Evolutionary conservation across 2,888 invertebrate genomes (phyloP).

Genomic region (Caenorhabditis doughertyi): DNA sequence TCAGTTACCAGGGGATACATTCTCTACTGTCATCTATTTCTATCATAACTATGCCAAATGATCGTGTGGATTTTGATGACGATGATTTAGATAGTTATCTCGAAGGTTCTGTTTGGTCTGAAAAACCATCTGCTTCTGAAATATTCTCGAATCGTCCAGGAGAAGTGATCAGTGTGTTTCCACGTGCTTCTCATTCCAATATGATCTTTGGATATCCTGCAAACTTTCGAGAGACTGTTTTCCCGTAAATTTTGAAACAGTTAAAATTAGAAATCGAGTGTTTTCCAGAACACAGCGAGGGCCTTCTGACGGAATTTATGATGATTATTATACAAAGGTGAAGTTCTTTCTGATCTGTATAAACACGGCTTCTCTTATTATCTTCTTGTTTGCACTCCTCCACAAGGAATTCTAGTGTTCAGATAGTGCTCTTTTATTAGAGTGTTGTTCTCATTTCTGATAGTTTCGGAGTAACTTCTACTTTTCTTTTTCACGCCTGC

Average conservation of each 20-base stretch:
- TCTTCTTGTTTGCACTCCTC: too few relatives aligned
- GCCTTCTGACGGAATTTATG: constrained; percentile 18
- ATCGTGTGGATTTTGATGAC: constrained; percentile 53
- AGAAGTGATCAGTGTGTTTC: constrained; percentile 65
- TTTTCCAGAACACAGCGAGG: constrained; percentile 38
- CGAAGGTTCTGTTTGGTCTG: constrained; percentile 69
- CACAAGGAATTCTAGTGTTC: too few relatives aligned
- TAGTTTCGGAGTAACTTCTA: too few relatives aligned
- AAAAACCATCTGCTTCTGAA: constrained; percentile 64
- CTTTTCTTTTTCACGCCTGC: not conserved
- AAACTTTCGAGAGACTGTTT: constrained; percentile 65
- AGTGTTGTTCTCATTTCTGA: too few relatives aligned
- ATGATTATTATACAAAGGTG: constrained; percentile 38
- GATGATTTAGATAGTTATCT: constrained; percentile 68
- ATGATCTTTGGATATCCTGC: constrained; percentile 59
- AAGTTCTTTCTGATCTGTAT: not conserved
- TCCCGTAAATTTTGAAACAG: constrained; percentile 46
- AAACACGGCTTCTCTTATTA: too few relatives aligned
- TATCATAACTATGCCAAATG: not conserved
- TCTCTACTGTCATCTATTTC: not conserved
- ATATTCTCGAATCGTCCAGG: constrained; percentile 49
- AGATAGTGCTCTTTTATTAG: too few relatives aligned
- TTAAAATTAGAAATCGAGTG: not conserved
- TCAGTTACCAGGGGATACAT: constrained; percentile 35
- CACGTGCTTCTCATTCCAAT: constrained; percentile 57